Evolutionary conservation across 2,113 vertebrate genomes (phyloP).

Genomic region (Oncorhynchus keta): DNA sequence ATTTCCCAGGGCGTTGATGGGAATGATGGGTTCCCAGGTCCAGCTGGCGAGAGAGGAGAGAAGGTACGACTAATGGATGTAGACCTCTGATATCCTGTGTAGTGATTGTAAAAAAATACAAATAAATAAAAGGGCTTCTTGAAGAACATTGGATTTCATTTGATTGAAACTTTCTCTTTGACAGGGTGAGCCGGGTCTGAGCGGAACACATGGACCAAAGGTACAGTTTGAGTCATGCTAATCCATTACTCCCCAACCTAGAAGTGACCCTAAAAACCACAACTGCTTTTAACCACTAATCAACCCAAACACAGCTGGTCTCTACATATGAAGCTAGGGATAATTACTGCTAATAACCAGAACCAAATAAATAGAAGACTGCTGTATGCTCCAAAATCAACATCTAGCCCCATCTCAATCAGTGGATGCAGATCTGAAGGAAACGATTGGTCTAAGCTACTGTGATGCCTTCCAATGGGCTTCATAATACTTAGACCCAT

Average conservation of each 20-base stretch:
- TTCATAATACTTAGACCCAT: too few species aligned
- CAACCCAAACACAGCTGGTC: too few species aligned
- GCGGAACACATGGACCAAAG: constrained; percentile 83
- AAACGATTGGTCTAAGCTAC: too few species aligned
- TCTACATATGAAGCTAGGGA: neutral
- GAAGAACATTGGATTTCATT: too few species aligned
- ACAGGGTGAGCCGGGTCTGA: constrained; percentile 83
- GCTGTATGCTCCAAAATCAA: too few species aligned
- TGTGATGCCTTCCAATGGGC: too few species aligned
- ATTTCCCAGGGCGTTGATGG: constrained; percentile 80
- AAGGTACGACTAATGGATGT: constrained; percentile 67
- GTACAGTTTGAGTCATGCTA: constrained; percentile 62
- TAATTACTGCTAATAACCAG: neutral
- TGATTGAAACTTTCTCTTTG: constrained; percentile 41
- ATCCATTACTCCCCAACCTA: neutral
- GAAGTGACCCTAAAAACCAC: too few species aligned
- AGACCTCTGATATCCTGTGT: neutral
- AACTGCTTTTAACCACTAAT: too few species aligned
- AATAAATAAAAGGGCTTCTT: too few species aligned
- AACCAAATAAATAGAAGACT: neutral
- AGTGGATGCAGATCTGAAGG: too few species aligned
- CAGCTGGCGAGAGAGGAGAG: constrained; percentile 78
- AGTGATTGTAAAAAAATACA: neutral
- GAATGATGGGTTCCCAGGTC: constrained; percentile 73
- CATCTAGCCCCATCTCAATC: too few species aligned